phyloP scores from a whole-genome alignment of 2,113 vertebrate genomes.

The Cynoglossus semilaevis region DNA sequence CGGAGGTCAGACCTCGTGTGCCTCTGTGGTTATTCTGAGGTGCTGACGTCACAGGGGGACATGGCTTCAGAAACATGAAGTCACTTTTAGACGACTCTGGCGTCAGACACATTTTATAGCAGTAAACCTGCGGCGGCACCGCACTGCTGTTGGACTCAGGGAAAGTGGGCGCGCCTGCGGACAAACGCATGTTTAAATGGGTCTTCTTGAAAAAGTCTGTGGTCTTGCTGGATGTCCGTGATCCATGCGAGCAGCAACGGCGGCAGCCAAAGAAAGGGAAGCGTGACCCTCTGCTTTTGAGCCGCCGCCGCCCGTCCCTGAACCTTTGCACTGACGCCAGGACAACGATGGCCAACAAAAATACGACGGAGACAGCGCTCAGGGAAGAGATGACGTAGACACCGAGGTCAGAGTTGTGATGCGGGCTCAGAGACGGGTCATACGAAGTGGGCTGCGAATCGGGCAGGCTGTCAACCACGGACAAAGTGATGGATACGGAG shows the following conservation, averaged over 20 bases:
- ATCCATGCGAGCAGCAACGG: constrained; percentile 65
- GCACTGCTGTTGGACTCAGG: constrained; percentile 59
- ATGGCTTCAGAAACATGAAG: constrained; percentile 90
- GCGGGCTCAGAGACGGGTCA: constrained; percentile 76
- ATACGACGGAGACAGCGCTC: constrained; percentile 83
- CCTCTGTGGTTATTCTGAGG: constrained; percentile 78
- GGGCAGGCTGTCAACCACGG: constrained; percentile 86
- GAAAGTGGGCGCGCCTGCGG: constrained; percentile 55
- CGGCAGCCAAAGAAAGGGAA: constrained; percentile 62
- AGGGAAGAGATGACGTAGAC: constrained; percentile 86
- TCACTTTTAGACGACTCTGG: constrained; percentile 85
- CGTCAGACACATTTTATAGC: constrained; percentile 86
- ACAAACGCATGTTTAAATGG: constrained; percentile 70
- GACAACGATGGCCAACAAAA: constrained; percentile 84
- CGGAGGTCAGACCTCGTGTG: constrained; percentile 66
- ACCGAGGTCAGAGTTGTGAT: constrained; percentile 75
- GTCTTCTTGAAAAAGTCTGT: constrained; percentile 78
- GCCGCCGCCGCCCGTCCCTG: constrained; percentile 66
- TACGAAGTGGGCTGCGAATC: constrained; percentile 79
- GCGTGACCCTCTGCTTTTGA: constrained; percentile 48
- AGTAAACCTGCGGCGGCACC: constrained; percentile 77
- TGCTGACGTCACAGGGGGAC: constrained; percentile 66
- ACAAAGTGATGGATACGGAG: constrained; percentile 85
- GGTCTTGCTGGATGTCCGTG: constrained; percentile 52
- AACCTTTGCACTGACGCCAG: constrained; percentile 78